Evolutionary conservation across 2,113 vertebrate genomes (phyloP).

Genomic region (Ardeotis arabs): DNA sequence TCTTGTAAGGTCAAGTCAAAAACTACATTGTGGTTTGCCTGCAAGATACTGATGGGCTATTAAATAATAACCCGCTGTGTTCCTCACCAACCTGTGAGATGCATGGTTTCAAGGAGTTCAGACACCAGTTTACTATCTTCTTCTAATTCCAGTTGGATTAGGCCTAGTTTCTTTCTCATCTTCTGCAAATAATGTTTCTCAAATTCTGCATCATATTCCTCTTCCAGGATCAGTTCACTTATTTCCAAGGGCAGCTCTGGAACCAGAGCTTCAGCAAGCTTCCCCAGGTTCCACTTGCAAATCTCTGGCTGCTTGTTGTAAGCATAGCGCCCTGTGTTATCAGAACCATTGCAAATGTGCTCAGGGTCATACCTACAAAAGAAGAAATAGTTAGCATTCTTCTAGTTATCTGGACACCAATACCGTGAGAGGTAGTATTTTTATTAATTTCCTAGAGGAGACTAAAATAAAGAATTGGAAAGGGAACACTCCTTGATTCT

Average conservation of each 20-base stretch:
- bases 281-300: slow-evolving; percentile 94
- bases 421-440: not conserved
- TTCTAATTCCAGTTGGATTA: slow-evolving; percentile 80
- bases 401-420: not conserved
- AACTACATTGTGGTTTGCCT: not conserved
- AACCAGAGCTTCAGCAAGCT: slow-evolving; percentile 89
- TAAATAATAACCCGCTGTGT: not conserved
- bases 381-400: not conserved
- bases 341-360: slow-evolving; percentile 92
- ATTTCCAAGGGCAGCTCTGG: slow-evolving; percentile 86
- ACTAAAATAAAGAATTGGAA: not conserved
- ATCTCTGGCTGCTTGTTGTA: slow-evolving; percentile 91
- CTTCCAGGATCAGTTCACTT: slow-evolving; percentile 79
- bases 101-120: slow-evolving; percentile 91
- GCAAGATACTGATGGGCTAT: not conserved
- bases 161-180: slow-evolving; percentile 94
- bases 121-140: slow-evolving; percentile 86
- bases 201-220: slow-evolving; percentile 85
- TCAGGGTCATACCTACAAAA: slow-evolving; percentile 90
- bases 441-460: not conserved
- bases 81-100: slow-evolving; percentile 82
- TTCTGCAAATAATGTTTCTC: slow-evolving; percentile 85
- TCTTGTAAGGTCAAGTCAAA: not conserved
- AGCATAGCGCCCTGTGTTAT: slow-evolving; percentile 89
- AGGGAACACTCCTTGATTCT: not conserved